Evolutionary conservation across 2,888 invertebrate species (phyloP).

Genomic region (Pecten maximus): DNA sequence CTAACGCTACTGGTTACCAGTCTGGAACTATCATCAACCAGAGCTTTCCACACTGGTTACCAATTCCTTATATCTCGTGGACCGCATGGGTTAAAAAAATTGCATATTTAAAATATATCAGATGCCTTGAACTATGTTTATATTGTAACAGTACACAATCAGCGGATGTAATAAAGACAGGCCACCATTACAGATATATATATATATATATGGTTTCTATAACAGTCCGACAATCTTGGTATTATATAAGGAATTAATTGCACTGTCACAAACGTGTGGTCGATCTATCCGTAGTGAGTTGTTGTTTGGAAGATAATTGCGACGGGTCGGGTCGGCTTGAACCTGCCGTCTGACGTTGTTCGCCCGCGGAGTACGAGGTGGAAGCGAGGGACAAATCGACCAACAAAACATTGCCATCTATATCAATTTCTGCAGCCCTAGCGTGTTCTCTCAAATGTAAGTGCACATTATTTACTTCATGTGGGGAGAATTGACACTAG

Average conservation of each 20-base stretch:
- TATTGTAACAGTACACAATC: no score
- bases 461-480: constrained; percentile 20
- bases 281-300: background rate
- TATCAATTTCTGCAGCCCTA: constrained; percentile 3
- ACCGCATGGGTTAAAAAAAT: no score
- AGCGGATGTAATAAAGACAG: no score
- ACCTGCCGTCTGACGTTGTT: background rate
- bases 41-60: no score
- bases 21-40: no score
- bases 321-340: background rate
- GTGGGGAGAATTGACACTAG: background rate
- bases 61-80: no score
- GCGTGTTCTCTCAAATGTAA: constrained; percentile 8
- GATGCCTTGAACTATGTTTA: no score
- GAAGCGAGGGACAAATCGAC: background rate
- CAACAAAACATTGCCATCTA: background rate
- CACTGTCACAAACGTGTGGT: background rate
- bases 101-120: no score
- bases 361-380: background rate
- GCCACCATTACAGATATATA: background rate
- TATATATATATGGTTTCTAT: background rate
- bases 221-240: background rate
- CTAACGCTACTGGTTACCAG: no score
- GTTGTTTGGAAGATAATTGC: constrained; percentile 14
- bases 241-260: background rate